These are phyloP conservation scores for Coecobrya sp. DNA, from an alignment of 2,888 invertebrate genomes.

Conservation along the genomic window DNA sequence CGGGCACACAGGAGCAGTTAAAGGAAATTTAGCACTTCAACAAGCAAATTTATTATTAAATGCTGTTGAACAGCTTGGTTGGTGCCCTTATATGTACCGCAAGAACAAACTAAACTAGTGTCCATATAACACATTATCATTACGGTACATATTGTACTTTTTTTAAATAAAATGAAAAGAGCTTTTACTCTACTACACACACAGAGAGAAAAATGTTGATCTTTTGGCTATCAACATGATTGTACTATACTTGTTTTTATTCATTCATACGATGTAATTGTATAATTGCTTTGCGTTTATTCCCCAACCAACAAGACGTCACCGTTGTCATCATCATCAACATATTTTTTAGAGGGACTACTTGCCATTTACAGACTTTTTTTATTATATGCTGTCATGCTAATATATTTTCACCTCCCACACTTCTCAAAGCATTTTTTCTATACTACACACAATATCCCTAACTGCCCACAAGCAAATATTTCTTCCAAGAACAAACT, in stretches of 20 bases:
- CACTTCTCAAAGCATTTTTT: neutral
- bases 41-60: conserved; percentile 22
- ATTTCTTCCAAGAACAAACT: conserved; percentile 26
- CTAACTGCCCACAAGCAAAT: conserved; percentile 6
- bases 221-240: conserved; percentile 38
- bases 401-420: conserved; percentile 58
- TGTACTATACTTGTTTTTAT: conserved; percentile 39
- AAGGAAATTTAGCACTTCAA: conserved; percentile 22
- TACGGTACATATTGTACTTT: neutral
- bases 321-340: neutral
- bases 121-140: neutral
- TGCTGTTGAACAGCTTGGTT: neutral
- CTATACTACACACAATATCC: neutral
- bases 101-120: neutral
- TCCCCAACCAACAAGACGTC: neutral
- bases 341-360: conserved; percentile 30
- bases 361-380: conserved; percentile 66
- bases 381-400: conserved; percentile 61
- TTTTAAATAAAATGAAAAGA: neutral
- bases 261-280: conserved; percentile 46
- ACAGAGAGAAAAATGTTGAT: neutral
- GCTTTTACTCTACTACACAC: too few relatives aligned
- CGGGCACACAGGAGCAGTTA: conserved; percentile 4
- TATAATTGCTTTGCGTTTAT: conserved; percentile 47
- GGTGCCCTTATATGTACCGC: neutral